Evolutionary conservation across 2,888 invertebrate genomes (phyloP), one percentile per base, ranked within the genome.

Genomic region (Agrochola circellaris): DNA sequence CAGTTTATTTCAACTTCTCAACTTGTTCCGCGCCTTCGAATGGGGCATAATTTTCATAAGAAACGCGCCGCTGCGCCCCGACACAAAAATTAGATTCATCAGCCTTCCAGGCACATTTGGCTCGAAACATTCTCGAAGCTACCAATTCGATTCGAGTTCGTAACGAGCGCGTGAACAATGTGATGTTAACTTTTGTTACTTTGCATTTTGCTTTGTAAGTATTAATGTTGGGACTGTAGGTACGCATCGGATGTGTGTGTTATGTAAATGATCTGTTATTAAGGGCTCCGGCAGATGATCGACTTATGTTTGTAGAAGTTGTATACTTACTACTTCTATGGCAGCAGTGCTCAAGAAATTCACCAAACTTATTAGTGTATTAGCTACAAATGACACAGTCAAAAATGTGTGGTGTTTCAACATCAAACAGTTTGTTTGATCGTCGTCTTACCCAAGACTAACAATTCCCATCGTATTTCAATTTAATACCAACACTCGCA

Each of bases 1-100:
- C 96, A 95, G 96, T 96, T 96, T 96, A 95, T 96, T 95, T 93
- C 93, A 95, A 95, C 95, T 96, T 95, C 94, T 93, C 93, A 96
- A 96, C 95, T 96, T 94, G 92, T 91, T 91, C 91, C 90, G 89
- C 90, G 91, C 94, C 94, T 95, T 96, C 95, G 92, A 95, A 96
- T 94, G 94, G 95, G 92, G 95, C 94, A 95, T 96, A 96, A 96
- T 96, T 96, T 96, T 96, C 95, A 95, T 95, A 95, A 95, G 93
- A 92, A 95, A 94, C 94, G 92, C 94, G 92, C 93, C 91, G 90
- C 88, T 93, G 93, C 92, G 91, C 93, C 90, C 88, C 92, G 91
- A 92, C 93, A 90, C 94, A 95, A 95, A 95, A 96, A 96, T 95
- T 96, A 95, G 95, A 95, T 96, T 96, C 95, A 94, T 95, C 95